Evolutionary conservation across 2,113 vertebrate genomes (phyloP).

Genomic region (Ophiodon elongatus): DNA sequence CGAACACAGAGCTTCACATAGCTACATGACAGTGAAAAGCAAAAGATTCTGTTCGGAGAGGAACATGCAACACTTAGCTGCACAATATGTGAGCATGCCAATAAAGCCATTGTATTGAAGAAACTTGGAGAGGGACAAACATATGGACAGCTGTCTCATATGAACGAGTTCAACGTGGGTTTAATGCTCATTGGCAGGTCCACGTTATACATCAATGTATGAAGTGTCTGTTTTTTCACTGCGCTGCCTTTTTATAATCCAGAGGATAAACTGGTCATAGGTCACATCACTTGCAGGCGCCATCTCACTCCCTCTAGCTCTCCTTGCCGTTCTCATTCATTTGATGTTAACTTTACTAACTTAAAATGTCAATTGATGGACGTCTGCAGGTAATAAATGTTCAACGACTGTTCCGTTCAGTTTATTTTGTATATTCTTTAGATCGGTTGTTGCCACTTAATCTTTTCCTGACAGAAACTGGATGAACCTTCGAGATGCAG

Average conservation of each 20-base stretch:
- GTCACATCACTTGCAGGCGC: neutral
- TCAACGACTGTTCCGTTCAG: neutral
- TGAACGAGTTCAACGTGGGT: no score
- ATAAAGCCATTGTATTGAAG: no score
- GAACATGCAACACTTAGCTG: neutral
- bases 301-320: neutral
- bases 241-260: neutral
- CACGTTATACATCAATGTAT: neutral
- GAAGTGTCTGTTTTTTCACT: neutral
- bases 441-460: constrained; percentile 65
- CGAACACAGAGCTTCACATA: neutral
- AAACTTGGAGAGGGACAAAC: neutral
- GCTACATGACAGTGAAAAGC: neutral
- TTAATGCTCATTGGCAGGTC: neutral
- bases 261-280: neutral
- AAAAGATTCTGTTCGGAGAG: no score
- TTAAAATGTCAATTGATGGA: neutral
- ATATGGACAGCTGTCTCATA: neutral
- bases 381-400: neutral
- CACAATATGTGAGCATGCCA: neutral
- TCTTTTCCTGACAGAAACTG: constrained; percentile 89
- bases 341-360: neutral
- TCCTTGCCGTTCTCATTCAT: neutral
- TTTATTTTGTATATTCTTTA: neutral
- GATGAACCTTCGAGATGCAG: constrained; percentile 99